A percentile compares a stretch with the other conserved stretches of the same genome.
Evolutionary conservation across 2,888 invertebrate species (phyloP).

Genomic region (Campopleginae sp.): DNA sequence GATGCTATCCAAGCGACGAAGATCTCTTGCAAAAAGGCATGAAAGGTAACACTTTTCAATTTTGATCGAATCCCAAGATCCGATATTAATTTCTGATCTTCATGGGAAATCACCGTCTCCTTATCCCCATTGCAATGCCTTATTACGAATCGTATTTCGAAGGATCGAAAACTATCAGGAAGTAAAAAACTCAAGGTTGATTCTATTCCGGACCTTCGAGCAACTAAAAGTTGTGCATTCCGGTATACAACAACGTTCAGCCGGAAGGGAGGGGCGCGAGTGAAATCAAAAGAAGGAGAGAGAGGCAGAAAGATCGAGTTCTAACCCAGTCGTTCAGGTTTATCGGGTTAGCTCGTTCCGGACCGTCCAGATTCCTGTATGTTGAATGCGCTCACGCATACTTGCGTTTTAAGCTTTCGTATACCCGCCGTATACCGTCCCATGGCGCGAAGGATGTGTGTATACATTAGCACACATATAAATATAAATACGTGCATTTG

Average conservation of each 20-base stretch:
- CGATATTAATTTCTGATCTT: background rate
- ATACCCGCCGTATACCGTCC: slow-evolving; percentile 45
- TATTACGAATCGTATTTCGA: background rate
- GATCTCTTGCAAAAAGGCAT: background rate
- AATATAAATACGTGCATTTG: slow-evolving; percentile 29
- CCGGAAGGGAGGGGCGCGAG: slow-evolving; percentile 49
- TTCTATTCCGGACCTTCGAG: slow-evolving; percentile 18
- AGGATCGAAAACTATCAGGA: slow-evolving; percentile 17
- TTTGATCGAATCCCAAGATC: background rate
- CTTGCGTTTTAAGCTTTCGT: slow-evolving; percentile 55
- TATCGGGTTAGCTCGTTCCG: slow-evolving; percentile 66
- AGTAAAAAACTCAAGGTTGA: slow-evolving; percentile 22
- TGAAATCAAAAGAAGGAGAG: slow-evolving; percentile 16
- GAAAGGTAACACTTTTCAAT: background rate
- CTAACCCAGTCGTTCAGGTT: slow-evolving; percentile 68
- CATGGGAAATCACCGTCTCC: background rate
- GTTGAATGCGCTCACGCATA: slow-evolving; percentile 67
- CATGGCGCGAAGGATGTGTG: background rate
- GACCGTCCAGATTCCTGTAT: slow-evolving; percentile 68
- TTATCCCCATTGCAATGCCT: background rate
- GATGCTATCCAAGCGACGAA: background rate
- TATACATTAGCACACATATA: slow-evolving; percentile 9
- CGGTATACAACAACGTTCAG: slow-evolving; percentile 34
- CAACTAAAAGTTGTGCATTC: slow-evolving; percentile 47
- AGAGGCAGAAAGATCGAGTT: slow-evolving; percentile 48